A percentile compares a stretch with the other conserved stretches of the same genome.
These are phyloP conservation scores for Hypothenemus hampei DNA, from an alignment of 1,140 invertebrate species.

Conservation along the genomic window DNA sequence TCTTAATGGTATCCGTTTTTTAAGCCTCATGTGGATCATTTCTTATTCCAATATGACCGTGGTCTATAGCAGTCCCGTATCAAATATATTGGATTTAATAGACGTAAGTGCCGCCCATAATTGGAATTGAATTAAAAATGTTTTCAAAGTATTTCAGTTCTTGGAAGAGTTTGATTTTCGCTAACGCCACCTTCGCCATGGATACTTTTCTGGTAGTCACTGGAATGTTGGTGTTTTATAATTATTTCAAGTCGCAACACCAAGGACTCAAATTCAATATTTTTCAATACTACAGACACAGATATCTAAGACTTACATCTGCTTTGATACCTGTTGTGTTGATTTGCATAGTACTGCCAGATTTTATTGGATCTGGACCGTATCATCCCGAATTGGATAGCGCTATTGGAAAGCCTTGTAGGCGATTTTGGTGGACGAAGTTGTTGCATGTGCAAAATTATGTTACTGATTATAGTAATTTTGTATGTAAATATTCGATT, in stretches of 20 bases:
- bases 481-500: too few species aligned
- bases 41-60: conserved; percentile 50
- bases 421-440: conserved; percentile 52
- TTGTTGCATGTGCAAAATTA: conserved; percentile 51
- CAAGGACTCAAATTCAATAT: conserved; percentile 33
- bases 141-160: neutral
- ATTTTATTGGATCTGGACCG: conserved; percentile 55
- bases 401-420: conserved; percentile 38
- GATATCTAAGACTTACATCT: conserved; percentile 53
- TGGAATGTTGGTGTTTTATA: conserved; percentile 53
- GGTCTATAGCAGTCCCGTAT: neutral
- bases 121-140: neutral
- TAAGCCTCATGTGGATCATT: conserved; percentile 62
- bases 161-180: conserved; percentile 8
- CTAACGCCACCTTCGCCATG: conserved; percentile 43
- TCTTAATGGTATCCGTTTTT: conserved; percentile 52
- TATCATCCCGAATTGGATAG: conserved; percentile 40
- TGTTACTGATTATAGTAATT: too few species aligned
- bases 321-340: conserved; percentile 53
- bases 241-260: conserved; percentile 49
- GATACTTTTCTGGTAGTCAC: conserved; percentile 55
- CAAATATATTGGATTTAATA: conserved; percentile 1
- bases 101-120: conserved; percentile 1
- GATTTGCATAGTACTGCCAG: conserved; percentile 49
- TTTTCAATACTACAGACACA: conserved; percentile 4